A percentile compares a stretch with the other conserved stretches of the same genome.
phyloP scores from a whole-genome alignment of 2,113 vertebrate genomes.

The Asarcornis scutulata region DNA sequence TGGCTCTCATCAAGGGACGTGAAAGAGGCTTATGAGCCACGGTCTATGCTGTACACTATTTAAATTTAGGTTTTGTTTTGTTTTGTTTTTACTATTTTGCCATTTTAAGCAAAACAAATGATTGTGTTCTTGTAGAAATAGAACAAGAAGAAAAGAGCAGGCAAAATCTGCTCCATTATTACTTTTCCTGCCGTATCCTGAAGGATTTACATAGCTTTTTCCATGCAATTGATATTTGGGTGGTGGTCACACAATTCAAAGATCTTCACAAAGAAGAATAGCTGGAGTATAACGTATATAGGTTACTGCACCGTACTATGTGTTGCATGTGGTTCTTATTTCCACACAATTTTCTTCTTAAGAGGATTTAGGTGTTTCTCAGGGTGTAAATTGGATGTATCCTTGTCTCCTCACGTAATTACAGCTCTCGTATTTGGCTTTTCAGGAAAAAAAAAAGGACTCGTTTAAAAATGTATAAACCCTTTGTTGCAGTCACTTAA shows the following conservation, averaged over 20 bases:
- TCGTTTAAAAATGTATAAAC: not conserved
- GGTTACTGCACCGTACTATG: not conserved
- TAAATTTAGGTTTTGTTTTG: not conserved
- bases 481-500: not conserved
- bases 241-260: not conserved
- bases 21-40: not conserved
- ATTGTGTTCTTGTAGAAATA: not conserved
- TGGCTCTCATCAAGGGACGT: not conserved
- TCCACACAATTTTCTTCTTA: not conserved
- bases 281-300: not conserved
- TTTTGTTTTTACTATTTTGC: no score
- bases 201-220: not conserved
- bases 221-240: not conserved
- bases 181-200: not conserved
- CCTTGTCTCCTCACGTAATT: not conserved
- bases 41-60: not conserved
- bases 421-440: constrained; percentile 1
- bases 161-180: not conserved
- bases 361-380: not conserved
- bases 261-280: not conserved
- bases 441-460: not conserved
- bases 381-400: not conserved
- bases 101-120: rapidly evolving
- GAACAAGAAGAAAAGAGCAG: not conserved
- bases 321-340: not conserved